Evolutionary conservation across 2,113 vertebrate species (phyloP), one percentile per base, ranked within the genome.

Genomic region (Rhinoderma darwinii): DNA sequence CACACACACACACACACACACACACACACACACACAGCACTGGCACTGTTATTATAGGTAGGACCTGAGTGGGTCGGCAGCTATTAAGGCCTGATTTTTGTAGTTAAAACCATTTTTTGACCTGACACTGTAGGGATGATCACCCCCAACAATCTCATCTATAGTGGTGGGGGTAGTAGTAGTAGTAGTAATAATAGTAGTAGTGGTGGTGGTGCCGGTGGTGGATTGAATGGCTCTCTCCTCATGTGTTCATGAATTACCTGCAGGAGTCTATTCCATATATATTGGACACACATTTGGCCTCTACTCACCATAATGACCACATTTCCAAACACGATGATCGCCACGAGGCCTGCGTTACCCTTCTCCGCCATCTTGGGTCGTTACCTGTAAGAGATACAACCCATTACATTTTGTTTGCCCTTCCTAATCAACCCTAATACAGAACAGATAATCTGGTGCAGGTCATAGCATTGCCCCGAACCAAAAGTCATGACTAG

Each of bases 271-370:
- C 44, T 11, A 1, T 47, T 47, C 68, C 30, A 18, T 32, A 72
- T 37, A 22, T 27, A 22, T 22, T 63, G 5, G 7, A 3, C 54
- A 35, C 27, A 5, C 27, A 41, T 15, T 35, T 30, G 11, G 18
- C 56, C 4, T n/a, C 39, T 27, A 75, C 92, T 93, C 85, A 94
- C 93, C 93, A 93, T 78, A 88, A 93, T 92, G 7, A 93, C 37
- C 66, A 92, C 66, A 84, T 94, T 94, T 54, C 91, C 93, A 37
- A 90, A 17, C 12, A 94, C 89, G 76, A 94, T 88, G 77, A 72
- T 61, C 0, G 32, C 90, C 86, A 90, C 89, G n/a, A 92, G 80
- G 2, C 86, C 76, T 0, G 91, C 47, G 61, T 90, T 92, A 4
- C 90, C 90, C 30, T 93, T 93, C 44, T 91, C 89, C 0, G 1